Conservation (phyloP, 2,113 vertebrate genomes). For the Lota lota region DNA sequence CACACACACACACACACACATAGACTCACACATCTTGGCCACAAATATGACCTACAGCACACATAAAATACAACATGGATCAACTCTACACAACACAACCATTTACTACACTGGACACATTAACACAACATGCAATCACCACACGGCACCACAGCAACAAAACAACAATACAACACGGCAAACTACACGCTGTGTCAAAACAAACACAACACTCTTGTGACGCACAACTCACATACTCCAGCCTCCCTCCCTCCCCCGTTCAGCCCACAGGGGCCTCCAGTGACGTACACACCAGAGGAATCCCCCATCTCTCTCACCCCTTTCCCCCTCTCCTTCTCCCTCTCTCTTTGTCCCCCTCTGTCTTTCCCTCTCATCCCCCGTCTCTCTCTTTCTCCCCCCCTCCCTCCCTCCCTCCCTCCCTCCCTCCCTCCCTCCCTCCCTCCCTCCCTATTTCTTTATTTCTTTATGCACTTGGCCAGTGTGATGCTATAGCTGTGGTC, state of each 20-base stretch:
- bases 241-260: slow-evolving; percentile 8
- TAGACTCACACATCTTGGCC: too few species aligned
- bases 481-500: slow-evolving; percentile 55
- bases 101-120: too few species aligned
- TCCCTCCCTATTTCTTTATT: not conserved
- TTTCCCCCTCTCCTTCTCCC: not conserved
- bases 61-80: not conserved
- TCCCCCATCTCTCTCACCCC: slow-evolving; percentile 41
- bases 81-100: too few species aligned
- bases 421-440: not conserved
- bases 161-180: not conserved
- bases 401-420: not conserved
- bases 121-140: too few species aligned
- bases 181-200: not conserved
- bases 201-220: not conserved
- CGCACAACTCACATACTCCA: slow-evolving; percentile 10
- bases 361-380: not conserved
- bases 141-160: not conserved
- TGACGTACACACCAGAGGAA: slow-evolving; percentile 54
- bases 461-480: slow-evolving; percentile 34
- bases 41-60: not conserved
- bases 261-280: not conserved
- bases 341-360: not conserved
- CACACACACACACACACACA: too few species aligned
- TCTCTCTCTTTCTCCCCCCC: not conserved